These are phyloP conservation scores for Rafetus swinhoei DNA, from an alignment of 2,113 vertebrate genomes.

Conservation along the genomic window DNA sequence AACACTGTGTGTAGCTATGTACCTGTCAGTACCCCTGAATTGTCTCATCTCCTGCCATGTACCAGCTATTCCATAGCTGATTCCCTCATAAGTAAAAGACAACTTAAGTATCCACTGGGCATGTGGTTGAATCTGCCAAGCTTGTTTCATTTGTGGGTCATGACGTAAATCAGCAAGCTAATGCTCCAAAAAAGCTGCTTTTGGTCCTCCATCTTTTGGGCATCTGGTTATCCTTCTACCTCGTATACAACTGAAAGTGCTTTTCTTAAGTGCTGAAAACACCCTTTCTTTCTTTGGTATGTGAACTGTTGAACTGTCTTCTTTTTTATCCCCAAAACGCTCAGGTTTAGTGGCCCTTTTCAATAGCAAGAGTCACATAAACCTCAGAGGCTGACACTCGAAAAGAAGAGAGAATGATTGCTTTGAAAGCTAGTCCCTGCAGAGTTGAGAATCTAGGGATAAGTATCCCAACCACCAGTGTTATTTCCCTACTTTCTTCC, in stretches of 20 bases:
- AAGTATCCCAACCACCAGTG: fast-evolving
- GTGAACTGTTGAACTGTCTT: background rate
- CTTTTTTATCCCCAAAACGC: background rate
- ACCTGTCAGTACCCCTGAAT: background rate
- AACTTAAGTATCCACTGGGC: background rate
- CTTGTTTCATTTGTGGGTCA: background rate
- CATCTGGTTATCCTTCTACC: background rate
- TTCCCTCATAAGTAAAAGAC: background rate
- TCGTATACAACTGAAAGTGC: background rate
- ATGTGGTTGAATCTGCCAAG: background rate
- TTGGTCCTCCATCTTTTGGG: background rate
- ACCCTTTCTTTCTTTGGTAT: background rate
- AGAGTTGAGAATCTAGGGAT: fast-evolving
- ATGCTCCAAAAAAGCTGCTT: background rate
- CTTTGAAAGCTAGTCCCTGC: background rate
- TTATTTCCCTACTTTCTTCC: fast-evolving
- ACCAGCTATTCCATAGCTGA: background rate
- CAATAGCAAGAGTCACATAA: background rate
- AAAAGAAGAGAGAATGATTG: background rate
- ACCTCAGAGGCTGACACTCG: background rate
- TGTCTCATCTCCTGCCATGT: background rate
- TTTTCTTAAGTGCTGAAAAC: background rate
- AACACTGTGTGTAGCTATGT: background rate
- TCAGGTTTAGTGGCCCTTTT: background rate
- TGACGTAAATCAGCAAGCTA: background rate